Conservation (phyloP, 1,140 invertebrate genomes). For the Melanaphis sacchari region DNA sequence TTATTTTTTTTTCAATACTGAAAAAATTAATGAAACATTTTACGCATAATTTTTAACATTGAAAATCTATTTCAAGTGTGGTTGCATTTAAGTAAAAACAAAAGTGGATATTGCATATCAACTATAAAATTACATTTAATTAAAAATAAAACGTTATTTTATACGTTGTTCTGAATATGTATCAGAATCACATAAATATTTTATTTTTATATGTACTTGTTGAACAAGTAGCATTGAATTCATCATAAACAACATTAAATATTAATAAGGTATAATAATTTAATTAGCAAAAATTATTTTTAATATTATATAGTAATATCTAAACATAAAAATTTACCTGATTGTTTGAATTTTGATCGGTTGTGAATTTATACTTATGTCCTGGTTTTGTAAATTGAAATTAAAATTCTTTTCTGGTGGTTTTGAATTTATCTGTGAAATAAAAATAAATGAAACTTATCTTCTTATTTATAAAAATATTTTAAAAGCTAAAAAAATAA, state of each 20-base stretch:
- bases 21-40: neutral
- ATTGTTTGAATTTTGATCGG: neutral
- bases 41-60: neutral
- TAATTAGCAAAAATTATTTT: too few relatives aligned
- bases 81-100: neutral
- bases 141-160: neutral
- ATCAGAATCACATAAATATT: neutral
- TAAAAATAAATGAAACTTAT: neutral
- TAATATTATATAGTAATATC: neutral
- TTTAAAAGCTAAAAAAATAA: neutral
- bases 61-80: neutral
- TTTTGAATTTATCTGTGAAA: constrained; percentile 19
- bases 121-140: neutral
- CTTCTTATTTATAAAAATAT: neutral
- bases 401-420: neutral
- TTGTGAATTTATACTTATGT: neutral
- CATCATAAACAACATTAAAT: neutral
- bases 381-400: neutral
- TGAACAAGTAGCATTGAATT: neutral
- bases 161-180: neutral
- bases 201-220: neutral
- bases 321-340: constrained; percentile 29
- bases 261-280: neutral
- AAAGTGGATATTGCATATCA: neutral
- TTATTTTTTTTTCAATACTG: neutral